These are phyloP conservation scores for Troilus luridus DNA, from an alignment of 2,888 invertebrate genomes.

Conservation along the genomic window DNA sequence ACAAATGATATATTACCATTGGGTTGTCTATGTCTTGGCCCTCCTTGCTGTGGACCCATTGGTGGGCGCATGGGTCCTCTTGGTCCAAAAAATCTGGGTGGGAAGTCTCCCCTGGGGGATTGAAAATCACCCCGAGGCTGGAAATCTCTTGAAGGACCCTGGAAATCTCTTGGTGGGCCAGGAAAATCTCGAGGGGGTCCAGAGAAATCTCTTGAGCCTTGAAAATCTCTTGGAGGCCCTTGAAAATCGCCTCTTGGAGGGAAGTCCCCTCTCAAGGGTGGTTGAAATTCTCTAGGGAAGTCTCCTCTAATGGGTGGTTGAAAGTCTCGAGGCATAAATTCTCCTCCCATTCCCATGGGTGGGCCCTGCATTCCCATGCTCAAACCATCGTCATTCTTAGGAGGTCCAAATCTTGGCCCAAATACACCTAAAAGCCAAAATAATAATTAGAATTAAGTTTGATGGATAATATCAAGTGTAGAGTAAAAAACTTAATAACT, in stretches of 20 bases:
- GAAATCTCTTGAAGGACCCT: slow-evolving; percentile 52
- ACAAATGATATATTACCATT: slow-evolving; percentile 58
- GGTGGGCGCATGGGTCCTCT: slow-evolving; percentile 60
- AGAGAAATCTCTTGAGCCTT: slow-evolving; percentile 65
- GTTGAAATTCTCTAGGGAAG: neutral
- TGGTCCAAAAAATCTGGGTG: slow-evolving; percentile 59
- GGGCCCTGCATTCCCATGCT: slow-evolving; percentile 22
- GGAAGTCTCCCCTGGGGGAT: slow-evolving; percentile 59
- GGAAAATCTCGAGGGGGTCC: slow-evolving; percentile 59
- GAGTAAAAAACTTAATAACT: neutral
- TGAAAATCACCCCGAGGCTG: slow-evolving; percentile 65
- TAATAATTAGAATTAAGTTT: neutral
- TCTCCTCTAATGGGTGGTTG: slow-evolving; percentile 39
- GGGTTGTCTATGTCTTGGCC: slow-evolving; percentile 50
- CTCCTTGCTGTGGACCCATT: slow-evolving; percentile 57
- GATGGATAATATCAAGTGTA: neutral
- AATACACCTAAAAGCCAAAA: slow-evolving; percentile 59
- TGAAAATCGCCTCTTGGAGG: slow-evolving; percentile 57
- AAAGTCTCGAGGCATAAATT: slow-evolving; percentile 64
- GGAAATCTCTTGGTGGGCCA: slow-evolving; percentile 52
- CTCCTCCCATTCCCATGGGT: slow-evolving; percentile 61
- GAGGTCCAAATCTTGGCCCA: slow-evolving; percentile 61
- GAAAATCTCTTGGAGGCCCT: slow-evolving; percentile 56
- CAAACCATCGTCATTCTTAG: slow-evolving; percentile 49
- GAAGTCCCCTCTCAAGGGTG: slow-evolving; percentile 53